These are phyloP conservation scores for Dasypolia templi DNA, from an alignment of 2,888 invertebrate genomes.

Conservation along the genomic window DNA sequence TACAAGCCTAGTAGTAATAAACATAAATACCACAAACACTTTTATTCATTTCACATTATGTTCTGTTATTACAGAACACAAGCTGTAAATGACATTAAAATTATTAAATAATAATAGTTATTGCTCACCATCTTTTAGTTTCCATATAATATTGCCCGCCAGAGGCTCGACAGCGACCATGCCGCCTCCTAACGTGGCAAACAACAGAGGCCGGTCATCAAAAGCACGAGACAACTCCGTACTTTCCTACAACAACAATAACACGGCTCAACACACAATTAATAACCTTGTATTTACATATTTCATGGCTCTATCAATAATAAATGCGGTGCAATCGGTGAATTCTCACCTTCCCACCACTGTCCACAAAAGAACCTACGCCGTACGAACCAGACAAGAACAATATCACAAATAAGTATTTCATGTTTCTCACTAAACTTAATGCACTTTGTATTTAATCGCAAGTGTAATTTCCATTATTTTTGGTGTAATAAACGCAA, in stretches of 20 bases:
- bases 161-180: constrained; percentile 97
- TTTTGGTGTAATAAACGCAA: constrained; percentile 59
- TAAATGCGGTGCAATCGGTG: constrained; percentile 72
- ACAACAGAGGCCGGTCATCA: constrained; percentile 94
- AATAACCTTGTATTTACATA: constrained; percentile 50
- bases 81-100: background rate
- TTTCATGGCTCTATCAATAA: constrained; percentile 55
- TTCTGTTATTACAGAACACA: background rate
- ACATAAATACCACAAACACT: background rate
- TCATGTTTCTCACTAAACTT: constrained; percentile 75
- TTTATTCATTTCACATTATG: background rate
- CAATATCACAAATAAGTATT: constrained; percentile 76
- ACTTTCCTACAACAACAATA: constrained; percentile 85
- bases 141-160: constrained; percentile 97
- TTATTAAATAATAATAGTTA: background rate
- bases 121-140: constrained; percentile 93
- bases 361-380: constrained; percentile 78
- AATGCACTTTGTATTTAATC: constrained; percentile 57
- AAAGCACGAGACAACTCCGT: constrained; percentile 92
- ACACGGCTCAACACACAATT: constrained; percentile 37
- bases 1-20: no score
- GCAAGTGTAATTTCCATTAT: constrained; percentile 71
- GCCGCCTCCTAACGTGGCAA: constrained; percentile 98
- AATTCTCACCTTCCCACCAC: constrained; percentile 81
- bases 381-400: constrained; percentile 80